Conservation (phyloP, 2,113 vertebrate species). For the Ammospiza nelsoni region DNA sequence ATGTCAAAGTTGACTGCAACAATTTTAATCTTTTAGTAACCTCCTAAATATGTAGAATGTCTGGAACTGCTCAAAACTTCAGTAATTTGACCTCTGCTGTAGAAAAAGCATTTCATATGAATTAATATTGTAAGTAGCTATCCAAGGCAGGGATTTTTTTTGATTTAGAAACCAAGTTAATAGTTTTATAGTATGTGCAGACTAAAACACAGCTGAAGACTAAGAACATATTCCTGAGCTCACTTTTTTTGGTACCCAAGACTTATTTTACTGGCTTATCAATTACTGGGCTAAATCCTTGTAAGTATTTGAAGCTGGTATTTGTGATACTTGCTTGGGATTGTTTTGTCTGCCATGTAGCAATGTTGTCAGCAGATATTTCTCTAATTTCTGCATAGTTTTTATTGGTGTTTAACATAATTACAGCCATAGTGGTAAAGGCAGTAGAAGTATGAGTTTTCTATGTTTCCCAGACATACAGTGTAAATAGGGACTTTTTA, state of each 20-base stretch:
- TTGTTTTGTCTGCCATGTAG: not conserved
- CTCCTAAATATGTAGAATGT: not conserved
- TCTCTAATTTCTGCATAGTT: not conserved
- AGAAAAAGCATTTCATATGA: not conserved
- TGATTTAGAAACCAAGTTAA: not conserved
- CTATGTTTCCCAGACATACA: not conserved
- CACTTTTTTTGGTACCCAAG: not conserved
- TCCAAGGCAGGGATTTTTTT: not conserved
- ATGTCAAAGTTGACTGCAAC: slow-evolving; percentile 19
- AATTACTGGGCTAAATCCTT: not conserved
- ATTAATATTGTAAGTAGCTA: not conserved
- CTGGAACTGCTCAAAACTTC: slow-evolving; percentile 8
- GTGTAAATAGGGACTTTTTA: not conserved
- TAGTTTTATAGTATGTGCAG: not conserved
- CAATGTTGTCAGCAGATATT: not conserved
- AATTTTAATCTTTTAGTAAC: slow-evolving; percentile 31
- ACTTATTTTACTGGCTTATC: not conserved
- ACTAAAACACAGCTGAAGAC: not conserved
- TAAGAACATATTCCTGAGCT: not conserved
- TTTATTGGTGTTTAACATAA: not conserved
- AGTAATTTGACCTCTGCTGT: not conserved
- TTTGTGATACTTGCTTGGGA: not conserved
- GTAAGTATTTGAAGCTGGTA: not conserved
- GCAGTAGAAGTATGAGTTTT: not conserved
- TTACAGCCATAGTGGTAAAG: not conserved